A percentile compares a stretch with the other conserved stretches of the same genome.
phyloP scores from a whole-genome alignment of 2,113 vertebrate genomes.

The Recurvirostra avosetta region DNA sequence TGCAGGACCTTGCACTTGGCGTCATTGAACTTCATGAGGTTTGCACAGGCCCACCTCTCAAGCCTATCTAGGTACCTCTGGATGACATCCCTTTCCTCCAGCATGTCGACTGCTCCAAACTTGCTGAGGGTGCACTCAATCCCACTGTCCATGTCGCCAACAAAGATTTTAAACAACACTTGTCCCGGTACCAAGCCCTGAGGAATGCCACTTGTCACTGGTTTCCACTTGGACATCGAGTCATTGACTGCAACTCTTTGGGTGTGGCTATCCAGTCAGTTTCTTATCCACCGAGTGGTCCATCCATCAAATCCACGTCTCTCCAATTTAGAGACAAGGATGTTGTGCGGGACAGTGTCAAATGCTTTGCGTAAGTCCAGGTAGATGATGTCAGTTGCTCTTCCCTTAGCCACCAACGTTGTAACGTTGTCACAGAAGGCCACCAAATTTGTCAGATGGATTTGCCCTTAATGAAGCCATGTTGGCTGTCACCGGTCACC shows the following conservation, averaged over 20 bases:
- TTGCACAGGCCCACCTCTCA: neutral
- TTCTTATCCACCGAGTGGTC: neutral
- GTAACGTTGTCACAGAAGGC: neutral
- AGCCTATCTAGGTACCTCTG: neutral
- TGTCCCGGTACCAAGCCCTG: neutral
- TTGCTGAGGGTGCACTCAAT: neutral
- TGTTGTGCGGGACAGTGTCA: neutral
- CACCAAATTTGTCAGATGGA: neutral
- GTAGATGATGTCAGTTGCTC: neutral
- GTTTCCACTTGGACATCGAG: neutral
- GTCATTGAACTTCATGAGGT: neutral
- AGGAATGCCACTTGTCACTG: neutral
- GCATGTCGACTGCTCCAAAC: neutral
- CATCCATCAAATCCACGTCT: neutral
- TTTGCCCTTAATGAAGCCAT: neutral
- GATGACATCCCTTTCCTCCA: neutral
- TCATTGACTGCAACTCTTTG: neutral
- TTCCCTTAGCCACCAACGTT: neutral
- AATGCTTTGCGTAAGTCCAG: neutral
- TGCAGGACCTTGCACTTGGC: neutral
- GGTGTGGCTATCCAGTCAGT: neutral
- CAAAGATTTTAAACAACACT: neutral
- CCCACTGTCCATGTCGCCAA: neutral
- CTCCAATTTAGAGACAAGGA: neutral
- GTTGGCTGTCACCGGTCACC: too few species aligned